Evolutionary conservation across 1,140 invertebrate species (phyloP), one percentile per base, ranked within the genome.

Genomic region (Drosophila willistoni): DNA sequence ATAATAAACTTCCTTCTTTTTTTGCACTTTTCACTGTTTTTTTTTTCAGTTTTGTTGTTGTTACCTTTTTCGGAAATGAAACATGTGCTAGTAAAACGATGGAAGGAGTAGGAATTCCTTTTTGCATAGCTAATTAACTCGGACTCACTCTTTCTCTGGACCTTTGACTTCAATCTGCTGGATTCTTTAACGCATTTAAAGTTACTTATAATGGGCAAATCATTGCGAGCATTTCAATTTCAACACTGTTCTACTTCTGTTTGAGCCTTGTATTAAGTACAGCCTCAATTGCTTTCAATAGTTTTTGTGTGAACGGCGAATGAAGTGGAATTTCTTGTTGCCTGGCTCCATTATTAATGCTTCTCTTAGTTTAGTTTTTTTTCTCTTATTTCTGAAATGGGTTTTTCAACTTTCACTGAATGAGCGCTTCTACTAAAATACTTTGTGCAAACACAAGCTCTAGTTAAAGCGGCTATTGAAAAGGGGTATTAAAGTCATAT

Each of bases 1-100:
- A 77, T 77, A 77, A 77, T 73, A 73, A 36, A 73, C 71, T 77
- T 73, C 74, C 71, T 57, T 73, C 60, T 68, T 17, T 64, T 68
- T 19, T 64, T 55, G 71, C 65, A 63, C 54, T 73, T 65, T 57
- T 74, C 36, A 61, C 69, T 70, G 25, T 54, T 68, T 54, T 73
- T 44, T 54, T 68, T 19, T 25, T 61, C 25, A 14, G 12, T 61
- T 41, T 68, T 60, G 64, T 59, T 68, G 54, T 72, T 72, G 56
- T 64, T 64, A 51, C 44, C 17, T 51, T 51, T 51, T 51, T 51
- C 44, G 17, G 44, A 51, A 51, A 51, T 12, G 44, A 51, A 51
- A 51, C 44, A 51, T 47, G 44, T 47, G 44, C 14, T 17, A 10
- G 44, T 14, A n/a, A 3, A 51, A 39, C 12, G 12, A 39, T 39